Conservation (phyloP, 1,140 invertebrate genomes). For the Linepithema humile region DNA sequence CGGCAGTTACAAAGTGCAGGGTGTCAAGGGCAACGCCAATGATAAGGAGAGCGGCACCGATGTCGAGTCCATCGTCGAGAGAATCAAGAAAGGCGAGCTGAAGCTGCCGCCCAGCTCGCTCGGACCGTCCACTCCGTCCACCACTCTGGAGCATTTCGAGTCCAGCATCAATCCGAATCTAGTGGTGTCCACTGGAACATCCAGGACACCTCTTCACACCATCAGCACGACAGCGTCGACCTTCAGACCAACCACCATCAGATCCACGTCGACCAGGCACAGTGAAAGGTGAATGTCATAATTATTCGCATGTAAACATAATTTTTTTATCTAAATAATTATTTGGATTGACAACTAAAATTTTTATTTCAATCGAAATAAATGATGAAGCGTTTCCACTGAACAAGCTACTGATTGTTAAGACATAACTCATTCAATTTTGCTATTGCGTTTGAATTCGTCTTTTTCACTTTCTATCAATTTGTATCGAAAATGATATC, state of each 20-base stretch:
- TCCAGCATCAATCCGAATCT: conserved; percentile 49
- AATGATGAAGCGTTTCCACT: not conserved
- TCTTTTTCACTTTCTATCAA: not conserved
- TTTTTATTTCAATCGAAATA: not conserved
- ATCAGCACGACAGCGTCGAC: conserved; percentile 59
- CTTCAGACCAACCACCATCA: conserved; percentile 74
- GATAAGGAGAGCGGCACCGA: conserved; percentile 88
- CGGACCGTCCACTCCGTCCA: conserved; percentile 22
- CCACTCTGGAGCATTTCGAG: conserved; percentile 39
- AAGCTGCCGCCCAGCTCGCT: conserved; percentile 89
- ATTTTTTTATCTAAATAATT: not conserved
- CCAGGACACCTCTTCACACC: conserved; percentile 1
- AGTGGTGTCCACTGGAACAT: not conserved
- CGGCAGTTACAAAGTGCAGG: conserved; percentile 92
- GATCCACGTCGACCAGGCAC: conserved; percentile 58
- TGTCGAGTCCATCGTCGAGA: conserved; percentile 92
- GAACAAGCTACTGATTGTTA: too few relatives aligned
- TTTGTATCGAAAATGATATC: not conserved
- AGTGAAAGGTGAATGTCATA: conserved; percentile 59
- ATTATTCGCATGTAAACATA: not conserved
- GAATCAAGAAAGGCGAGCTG: conserved; percentile 92
- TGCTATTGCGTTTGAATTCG: too few relatives aligned
- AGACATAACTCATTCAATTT: too few relatives aligned
- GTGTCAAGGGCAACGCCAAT: conserved; percentile 87
- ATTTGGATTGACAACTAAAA: not conserved